phyloP scores from a whole-genome alignment of 2,888 invertebrate species.

The Phyllotreta cruciferae region DNA sequence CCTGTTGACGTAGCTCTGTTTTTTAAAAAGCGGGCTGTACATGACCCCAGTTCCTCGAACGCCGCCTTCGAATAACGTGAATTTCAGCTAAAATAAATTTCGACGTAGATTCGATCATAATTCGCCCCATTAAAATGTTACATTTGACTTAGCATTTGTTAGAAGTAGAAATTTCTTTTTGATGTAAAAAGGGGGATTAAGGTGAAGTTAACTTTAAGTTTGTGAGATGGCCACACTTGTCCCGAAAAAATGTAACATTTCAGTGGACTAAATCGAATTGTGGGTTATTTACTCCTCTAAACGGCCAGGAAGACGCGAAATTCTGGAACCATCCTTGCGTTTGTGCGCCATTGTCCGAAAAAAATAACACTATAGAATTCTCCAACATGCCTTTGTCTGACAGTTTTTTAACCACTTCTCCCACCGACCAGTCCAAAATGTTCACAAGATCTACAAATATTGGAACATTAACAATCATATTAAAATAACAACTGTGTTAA shows the following conservation, averaged over 20 bases:
- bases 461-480: constrained; percentile 18
- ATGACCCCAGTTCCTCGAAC: constrained; percentile 78
- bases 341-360: constrained; percentile 89
- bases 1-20: constrained; percentile 64
- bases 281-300: constrained; percentile 70
- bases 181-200: too few relatives aligned
- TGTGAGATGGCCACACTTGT: too few relatives aligned
- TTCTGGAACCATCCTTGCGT: constrained; percentile 74
- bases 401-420: constrained; percentile 75
- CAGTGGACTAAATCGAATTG: too few relatives aligned
- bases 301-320: constrained; percentile 80
- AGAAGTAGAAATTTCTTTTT: too few relatives aligned
- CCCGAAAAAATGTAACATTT: too few relatives aligned
- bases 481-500: background rate
- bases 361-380: constrained; percentile 84
- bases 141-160: too few relatives aligned
- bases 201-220: too few relatives aligned
- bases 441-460: constrained; percentile 77
- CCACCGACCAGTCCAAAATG: constrained; percentile 84
- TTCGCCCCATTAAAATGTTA: too few relatives aligned
- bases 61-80: constrained; percentile 85
- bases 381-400: constrained; percentile 72
- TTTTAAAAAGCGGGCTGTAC: constrained; percentile 71
- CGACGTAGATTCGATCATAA: too few relatives aligned
- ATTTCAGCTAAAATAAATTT: constrained; percentile 66